These are phyloP conservation scores for Megaceryle torquata DNA, from an alignment of 2,113 vertebrate species.

Conservation along the genomic window DNA sequence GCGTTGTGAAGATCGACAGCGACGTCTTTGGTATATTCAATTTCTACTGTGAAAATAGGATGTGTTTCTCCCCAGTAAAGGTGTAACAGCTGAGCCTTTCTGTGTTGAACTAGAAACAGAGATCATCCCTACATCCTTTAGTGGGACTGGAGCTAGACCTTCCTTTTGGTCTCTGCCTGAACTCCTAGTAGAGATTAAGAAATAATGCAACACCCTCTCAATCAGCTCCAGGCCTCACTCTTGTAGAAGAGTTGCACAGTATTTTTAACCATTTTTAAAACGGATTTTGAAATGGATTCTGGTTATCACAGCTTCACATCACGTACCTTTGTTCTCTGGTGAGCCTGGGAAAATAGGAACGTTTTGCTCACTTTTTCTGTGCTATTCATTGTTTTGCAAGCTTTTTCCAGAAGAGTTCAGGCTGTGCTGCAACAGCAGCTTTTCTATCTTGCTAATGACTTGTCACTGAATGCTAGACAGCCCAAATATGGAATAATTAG, in stretches of 20 bases:
- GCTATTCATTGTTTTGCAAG: neutral
- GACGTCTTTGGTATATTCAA: rapidly evolving
- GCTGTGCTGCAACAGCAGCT: neutral
- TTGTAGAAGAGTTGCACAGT: neutral
- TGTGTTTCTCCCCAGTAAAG: rapidly evolving
- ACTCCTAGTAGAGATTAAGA: neutral
- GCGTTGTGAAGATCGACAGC: neutral
- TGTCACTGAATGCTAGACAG: neutral
- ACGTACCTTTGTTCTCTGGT: neutral
- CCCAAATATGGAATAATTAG: constrained; percentile 14
- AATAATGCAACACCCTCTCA: neutral
- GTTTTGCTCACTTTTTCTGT: neutral
- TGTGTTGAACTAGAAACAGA: neutral
- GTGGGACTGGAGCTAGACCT: neutral
- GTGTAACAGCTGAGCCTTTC: neutral
- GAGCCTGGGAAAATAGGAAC: neutral
- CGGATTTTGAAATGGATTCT: neutral
- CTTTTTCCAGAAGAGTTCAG: neutral
- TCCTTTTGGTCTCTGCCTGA: neutral
- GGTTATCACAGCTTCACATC: neutral
- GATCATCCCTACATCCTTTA: neutral
- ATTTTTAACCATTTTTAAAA: neutral
- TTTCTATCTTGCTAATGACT: neutral
- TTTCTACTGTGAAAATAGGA: neutral
- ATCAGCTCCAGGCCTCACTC: neutral